These are phyloP conservation scores for Iguana delicatissima DNA, from an alignment of 2,797 vertebrate species.

Conservation along the genomic window DNA sequence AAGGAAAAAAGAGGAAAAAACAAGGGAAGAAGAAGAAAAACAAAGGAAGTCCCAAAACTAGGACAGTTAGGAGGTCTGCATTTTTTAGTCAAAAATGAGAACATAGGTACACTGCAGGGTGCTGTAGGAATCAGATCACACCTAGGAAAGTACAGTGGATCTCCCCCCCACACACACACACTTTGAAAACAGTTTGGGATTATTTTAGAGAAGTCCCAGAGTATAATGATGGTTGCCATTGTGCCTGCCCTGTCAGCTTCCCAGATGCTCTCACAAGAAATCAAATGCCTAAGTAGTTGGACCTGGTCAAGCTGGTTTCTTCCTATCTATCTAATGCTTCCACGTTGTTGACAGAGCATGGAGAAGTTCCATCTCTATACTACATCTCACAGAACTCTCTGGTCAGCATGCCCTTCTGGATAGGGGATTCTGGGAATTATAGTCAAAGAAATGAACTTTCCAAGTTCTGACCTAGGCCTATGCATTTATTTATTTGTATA, in stretches of 20 bases:
- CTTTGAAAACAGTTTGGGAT: neutral
- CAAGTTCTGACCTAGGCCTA: neutral
- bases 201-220: neutral
- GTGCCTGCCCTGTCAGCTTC: neutral
- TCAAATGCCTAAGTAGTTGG: neutral
- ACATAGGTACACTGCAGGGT: neutral
- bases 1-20: neutral
- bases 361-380: too few species aligned
- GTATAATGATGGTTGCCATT: neutral
- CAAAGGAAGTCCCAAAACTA: neutral
- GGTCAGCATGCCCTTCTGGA: too few species aligned
- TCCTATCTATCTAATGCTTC: neutral
- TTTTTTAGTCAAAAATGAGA: neutral
- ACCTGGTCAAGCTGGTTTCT: neutral
- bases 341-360: neutral
- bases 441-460: neutral
- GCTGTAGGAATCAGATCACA: neutral
- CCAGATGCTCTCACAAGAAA: neutral
- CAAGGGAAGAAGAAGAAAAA: neutral
- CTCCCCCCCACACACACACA: too few species aligned
- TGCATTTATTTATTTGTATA: too few species aligned
- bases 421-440: too few species aligned
- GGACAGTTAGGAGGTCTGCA: neutral
- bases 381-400: too few species aligned
- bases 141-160: neutral